Percentiles rank a stretch among this genome's conserved stretches.
Conservation (phyloP, 2,797 vertebrate species). For the Anolis apletophallus region DNA sequence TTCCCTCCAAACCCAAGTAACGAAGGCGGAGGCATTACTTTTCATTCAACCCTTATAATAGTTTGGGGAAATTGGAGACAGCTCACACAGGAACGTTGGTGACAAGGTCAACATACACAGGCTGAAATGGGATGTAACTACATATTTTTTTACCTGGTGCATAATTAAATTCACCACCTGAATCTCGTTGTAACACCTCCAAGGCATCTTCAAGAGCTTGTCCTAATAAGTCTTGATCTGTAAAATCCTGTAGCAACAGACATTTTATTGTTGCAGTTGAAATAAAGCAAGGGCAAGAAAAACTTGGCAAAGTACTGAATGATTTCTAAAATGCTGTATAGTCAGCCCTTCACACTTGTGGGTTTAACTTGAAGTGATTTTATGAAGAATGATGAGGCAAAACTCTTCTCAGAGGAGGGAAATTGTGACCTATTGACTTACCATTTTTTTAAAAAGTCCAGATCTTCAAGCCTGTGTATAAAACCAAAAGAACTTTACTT, state of each 20-base stretch:
- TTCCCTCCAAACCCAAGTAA: no score
- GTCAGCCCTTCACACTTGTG: no score
- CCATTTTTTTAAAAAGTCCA: conserved; percentile 80
- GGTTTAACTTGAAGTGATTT: neutral
- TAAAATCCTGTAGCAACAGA: conserved; percentile 77
- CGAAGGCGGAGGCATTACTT: no score
- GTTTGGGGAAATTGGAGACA: no score
- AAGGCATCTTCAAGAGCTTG: conserved; percentile 95
- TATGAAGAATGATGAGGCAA: neutral
- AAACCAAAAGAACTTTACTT: conserved; percentile 55
- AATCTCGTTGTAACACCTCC: conserved; percentile 92
- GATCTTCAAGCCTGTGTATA: conserved; percentile 67
- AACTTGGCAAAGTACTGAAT: neutral
- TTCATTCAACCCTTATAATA: no score
- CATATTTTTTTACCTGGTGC: conserved; percentile 78
- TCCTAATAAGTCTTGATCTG: conserved; percentile 86
- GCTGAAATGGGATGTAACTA: neutral
- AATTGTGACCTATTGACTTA: conserved; percentile 77
- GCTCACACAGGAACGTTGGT: neutral
- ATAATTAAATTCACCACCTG: conserved; percentile 77
- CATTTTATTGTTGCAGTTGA: conserved; percentile 27
- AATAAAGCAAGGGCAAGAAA: conserved; percentile 5
- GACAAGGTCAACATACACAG: neutral
- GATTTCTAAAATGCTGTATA: neutral
- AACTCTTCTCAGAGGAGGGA: neutral